Evolutionary conservation across 2,888 invertebrate species (phyloP).

Genomic region (Rhamphomyia laevipes): DNA sequence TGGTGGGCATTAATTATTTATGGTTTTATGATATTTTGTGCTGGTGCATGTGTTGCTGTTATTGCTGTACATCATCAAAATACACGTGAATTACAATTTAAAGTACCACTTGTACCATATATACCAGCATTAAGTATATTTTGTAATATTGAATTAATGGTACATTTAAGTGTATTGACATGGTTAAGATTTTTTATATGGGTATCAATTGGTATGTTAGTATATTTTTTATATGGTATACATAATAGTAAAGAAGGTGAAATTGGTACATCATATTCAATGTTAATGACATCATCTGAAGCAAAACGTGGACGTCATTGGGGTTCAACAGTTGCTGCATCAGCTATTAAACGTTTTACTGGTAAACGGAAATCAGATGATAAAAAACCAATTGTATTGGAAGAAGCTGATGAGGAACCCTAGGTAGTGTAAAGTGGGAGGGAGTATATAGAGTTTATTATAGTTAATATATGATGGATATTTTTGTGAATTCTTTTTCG

Average conservation of each 20-base stretch:
- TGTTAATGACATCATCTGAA: constrained; percentile 52
- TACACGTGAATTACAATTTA: constrained; percentile 56
- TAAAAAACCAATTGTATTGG: constrained; percentile 30
- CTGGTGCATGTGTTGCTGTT: constrained; percentile 55
- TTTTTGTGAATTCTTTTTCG: too few species aligned
- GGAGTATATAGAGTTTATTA: too few species aligned
- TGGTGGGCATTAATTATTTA: constrained; percentile 61
- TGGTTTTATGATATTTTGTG: constrained; percentile 47
- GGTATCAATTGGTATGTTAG: constrained; percentile 71
- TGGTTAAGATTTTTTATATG: constrained; percentile 79
- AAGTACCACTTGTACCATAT: constrained; percentile 70
- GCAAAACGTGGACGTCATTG: constrained; percentile 49
- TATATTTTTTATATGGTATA: constrained; percentile 77
- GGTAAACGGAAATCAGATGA: constrained; percentile 28
- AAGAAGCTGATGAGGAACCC: constrained; percentile 21
- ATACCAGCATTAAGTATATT: constrained; percentile 69
- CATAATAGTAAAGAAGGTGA: constrained; percentile 75
- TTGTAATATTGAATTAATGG: constrained; percentile 72
- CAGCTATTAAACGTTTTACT: constrained; percentile 29
- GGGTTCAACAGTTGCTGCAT: constrained; percentile 42
- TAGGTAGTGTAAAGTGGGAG: constrained; percentile 5
- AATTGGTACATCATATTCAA: constrained; percentile 45
- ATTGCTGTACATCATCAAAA: constrained; percentile 70
- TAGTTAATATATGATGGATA: too few species aligned
- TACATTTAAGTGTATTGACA: constrained; percentile 65